phyloP scores from a whole-genome alignment of 2,888 invertebrate species.

The Torymus tubicola region DNA sequence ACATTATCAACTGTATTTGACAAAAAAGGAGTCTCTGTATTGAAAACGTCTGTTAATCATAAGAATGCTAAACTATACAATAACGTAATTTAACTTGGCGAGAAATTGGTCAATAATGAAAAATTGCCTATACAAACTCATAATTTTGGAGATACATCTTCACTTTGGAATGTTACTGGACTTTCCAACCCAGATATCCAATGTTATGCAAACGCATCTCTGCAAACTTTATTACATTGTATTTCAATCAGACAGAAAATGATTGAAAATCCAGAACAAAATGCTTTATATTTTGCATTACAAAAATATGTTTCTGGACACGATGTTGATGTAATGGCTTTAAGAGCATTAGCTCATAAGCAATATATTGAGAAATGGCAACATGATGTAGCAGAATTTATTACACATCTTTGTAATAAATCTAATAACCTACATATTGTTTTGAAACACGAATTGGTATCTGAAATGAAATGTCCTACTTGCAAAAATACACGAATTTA shows the following conservation, averaged over 20 bases:
- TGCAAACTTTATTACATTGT: slow-evolving; percentile 7
- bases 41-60: background rate
- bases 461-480: background rate
- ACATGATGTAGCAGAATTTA: slow-evolving; percentile 27
- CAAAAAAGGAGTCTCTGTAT: background rate
- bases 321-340: background rate
- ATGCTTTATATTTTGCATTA: background rate
- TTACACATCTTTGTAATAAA: slow-evolving; percentile 15
- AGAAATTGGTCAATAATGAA: too few relatives aligned
- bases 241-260: background rate
- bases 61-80: too few relatives aligned
- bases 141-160: too few relatives aligned
- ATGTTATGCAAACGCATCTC: slow-evolving; percentile 14
- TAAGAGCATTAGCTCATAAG: too few relatives aligned
- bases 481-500: background rate
- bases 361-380: background rate
- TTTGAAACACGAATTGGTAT: background rate
- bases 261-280: background rate
- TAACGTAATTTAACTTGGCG: too few relatives aligned
- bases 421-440: background rate
- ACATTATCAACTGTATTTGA: too few relatives aligned
- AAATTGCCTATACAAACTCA: too few relatives aligned
- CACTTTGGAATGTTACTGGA: background rate
- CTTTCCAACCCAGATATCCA: background rate
- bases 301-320: background rate